Conservation (phyloP, 2,888 invertebrate species). For the Anoplius nigerrimus region DNA sequence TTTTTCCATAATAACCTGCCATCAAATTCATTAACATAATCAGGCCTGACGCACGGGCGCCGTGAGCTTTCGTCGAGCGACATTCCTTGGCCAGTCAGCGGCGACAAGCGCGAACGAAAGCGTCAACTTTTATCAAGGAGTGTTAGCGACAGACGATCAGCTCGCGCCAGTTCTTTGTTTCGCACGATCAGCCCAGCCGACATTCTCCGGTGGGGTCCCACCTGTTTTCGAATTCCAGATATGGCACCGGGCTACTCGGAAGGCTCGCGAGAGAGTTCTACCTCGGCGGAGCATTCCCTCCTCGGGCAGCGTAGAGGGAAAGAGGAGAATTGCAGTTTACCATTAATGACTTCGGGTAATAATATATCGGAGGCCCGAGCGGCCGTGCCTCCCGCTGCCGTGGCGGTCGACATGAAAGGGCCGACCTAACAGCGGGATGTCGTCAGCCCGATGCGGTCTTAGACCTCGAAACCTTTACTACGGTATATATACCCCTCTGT, state of each 20-base stretch:
- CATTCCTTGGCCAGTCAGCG: too few relatives aligned
- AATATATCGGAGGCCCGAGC: constrained; percentile 68
- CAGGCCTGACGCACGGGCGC: too few relatives aligned
- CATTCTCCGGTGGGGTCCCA: not conserved
- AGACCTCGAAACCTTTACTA: constrained; percentile 63
- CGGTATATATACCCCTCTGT: constrained; percentile 43
- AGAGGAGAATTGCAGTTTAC: constrained; percentile 70
- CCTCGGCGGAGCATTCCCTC: constrained; percentile 29
- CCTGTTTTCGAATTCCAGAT: constrained; percentile 4
- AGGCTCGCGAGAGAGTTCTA: not conserved
- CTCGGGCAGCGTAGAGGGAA: constrained; percentile 12
- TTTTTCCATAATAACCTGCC: too few relatives aligned
- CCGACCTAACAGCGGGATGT: constrained; percentile 71
- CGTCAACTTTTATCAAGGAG: too few relatives aligned
- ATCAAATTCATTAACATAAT: too few relatives aligned
- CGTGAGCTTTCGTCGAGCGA: too few relatives aligned
- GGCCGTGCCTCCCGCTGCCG: constrained; percentile 69
- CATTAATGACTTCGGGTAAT: constrained; percentile 71
- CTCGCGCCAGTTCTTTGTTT: too few relatives aligned
- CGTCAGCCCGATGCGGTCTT: constrained; percentile 65
- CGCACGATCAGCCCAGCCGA: too few relatives aligned
- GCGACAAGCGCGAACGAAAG: too few relatives aligned
- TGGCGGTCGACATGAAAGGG: constrained; percentile 71
- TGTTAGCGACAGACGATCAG: too few relatives aligned
- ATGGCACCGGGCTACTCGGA: constrained; percentile 2